phyloP scores from a whole-genome alignment of 1,140 invertebrate species.

The Zaprionus taronus region DNA sequence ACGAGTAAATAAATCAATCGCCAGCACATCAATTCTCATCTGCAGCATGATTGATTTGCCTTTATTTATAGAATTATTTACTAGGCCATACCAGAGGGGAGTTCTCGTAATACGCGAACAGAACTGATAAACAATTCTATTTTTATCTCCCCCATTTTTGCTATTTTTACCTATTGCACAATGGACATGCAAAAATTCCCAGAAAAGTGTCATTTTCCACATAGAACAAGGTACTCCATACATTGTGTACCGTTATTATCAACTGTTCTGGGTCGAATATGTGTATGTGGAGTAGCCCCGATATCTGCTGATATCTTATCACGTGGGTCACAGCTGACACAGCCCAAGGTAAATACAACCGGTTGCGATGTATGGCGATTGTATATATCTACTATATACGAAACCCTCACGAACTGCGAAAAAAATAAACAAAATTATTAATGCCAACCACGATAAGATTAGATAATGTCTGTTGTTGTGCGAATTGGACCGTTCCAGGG shows the following conservation, averaged over 20 bases:
- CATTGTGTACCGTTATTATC: neutral
- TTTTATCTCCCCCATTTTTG: slow-evolving; percentile 1
- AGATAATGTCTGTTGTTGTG: neutral
- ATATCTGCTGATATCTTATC: slow-evolving; percentile 42
- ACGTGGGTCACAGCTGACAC: slow-evolving; percentile 27
- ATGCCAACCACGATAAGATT: neutral
- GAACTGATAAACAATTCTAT: slow-evolving; percentile 29
- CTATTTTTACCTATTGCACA: slow-evolving; percentile 39
- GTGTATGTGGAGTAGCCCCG: neutral
- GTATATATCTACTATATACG: slow-evolving; percentile 10
- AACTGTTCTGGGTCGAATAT: slow-evolving; percentile 4
- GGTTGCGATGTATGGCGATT: neutral
- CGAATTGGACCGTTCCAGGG: neutral
- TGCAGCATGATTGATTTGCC: slow-evolving; percentile 45
- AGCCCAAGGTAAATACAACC: slow-evolving; percentile 24
- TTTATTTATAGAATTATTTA: slow-evolving; percentile 28
- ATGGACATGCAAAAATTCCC: slow-evolving; percentile 22
- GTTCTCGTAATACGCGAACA: slow-evolving; percentile 6
- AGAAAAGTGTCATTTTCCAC: slow-evolving; percentile 10
- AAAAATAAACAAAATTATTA: slow-evolving; percentile 7
- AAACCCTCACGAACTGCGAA: neutral
- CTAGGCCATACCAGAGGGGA: neutral
- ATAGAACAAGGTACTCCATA: neutral
- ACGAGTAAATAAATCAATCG: slow-evolving; percentile 69
- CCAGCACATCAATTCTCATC: slow-evolving; percentile 22